Evolutionary conservation across 2,797 vertebrate genomes (phyloP).

Genomic region (Vespertilio murinus): DNA sequence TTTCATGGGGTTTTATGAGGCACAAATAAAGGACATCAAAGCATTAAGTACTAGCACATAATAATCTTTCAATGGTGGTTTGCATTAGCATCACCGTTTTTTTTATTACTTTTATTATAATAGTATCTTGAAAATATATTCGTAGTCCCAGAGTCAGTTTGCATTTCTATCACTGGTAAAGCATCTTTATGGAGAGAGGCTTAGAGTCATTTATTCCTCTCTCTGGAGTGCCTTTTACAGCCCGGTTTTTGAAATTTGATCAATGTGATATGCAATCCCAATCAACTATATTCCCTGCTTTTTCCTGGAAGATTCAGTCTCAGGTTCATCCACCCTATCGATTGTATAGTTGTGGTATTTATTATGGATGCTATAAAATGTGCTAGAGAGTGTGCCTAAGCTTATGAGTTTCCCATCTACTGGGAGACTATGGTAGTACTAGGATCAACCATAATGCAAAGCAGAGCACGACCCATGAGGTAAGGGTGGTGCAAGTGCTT

Average conservation of each 20-base stretch:
- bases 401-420: neutral
- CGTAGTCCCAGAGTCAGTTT: neutral
- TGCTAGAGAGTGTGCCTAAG: neutral
- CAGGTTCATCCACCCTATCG: neutral
- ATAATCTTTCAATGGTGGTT: neutral
- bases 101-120: neutral
- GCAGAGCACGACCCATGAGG: neutral
- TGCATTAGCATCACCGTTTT: neutral
- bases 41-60: neutral
- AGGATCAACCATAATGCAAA: neutral
- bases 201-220: neutral
- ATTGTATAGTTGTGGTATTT: neutral
- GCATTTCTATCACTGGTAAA: neutral
- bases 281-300: neutral
- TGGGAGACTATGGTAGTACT: neutral
- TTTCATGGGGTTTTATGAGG: neutral
- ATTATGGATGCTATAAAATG: neutral
- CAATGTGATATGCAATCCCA: neutral
- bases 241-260: neutral
- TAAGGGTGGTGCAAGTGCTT: neutral
- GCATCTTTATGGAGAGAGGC: neutral
- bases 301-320: neutral
- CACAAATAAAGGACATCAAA: neutral
- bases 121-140: neutral
- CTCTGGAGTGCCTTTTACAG: neutral